Base-by-base conservation (phyloP, 2,888 invertebrate species). In the Tromatobia lineatoria region DNA sequence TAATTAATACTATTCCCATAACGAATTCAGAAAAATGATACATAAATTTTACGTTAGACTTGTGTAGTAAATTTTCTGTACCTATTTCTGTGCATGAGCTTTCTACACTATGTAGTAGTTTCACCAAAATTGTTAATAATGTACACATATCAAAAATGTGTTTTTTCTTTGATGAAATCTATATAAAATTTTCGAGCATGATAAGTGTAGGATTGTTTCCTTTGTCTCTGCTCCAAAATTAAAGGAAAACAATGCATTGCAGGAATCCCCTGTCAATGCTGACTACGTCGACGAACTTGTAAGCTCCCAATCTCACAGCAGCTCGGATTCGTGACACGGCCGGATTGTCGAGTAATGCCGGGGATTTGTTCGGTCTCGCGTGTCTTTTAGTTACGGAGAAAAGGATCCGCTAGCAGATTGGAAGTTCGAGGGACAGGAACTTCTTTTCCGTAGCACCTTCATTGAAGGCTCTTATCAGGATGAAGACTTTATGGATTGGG, bases 321-420 rank as follows among this genome's bases (percentile, higher is more conserved):
- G 20, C 38, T 57, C 29, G 15, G 57, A 70, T 54, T 54, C 38
- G n/a, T 57, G 50, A 45, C 57, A 23, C 57, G 13, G 23, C 57
- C 52, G 70, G 75, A 69, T 47, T 42, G 61, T 81, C 71, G 69
- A 76, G 69, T 69, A 76, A 81, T 70, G 29, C 52, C 45, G 42
- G 38, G 59, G 81, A 82, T 78, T 78, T 78, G 42, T 54, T 70
- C 6, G n/a, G 57, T 57, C 57, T 45, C 23, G 10, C 10, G 42
- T n/a, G 52, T 42, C 42, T 23, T 23, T 57, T 25, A 71, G 57
- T 71, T 57, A 45, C 57, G 57, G 23, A 13, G 57, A 57, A 71
- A 71, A 15, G 42, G 57, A 71, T 25, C 57, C 42, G n/a, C 23
- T n/a, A n/a, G 20, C 13, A 20, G 38, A 57, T 42, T 54, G 38